Percentiles rank a stretch among this genome's conserved stretches.
phyloP scores from a whole-genome alignment of 2,888 invertebrate genomes.

The Polylopha cassiicola region DNA sequence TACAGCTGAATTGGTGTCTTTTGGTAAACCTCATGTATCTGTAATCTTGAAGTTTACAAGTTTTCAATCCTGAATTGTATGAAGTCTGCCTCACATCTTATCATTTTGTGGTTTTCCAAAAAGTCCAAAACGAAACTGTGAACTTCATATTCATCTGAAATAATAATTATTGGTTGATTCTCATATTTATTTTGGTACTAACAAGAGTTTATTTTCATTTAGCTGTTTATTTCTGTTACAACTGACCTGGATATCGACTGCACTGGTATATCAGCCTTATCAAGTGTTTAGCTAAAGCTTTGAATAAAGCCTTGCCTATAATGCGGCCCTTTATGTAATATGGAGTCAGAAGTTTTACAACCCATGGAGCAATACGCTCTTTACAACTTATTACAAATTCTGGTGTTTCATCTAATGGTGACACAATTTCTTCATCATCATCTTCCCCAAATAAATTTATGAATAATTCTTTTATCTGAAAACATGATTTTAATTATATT shows the following conservation, averaged over 20 bases:
- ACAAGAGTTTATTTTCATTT: too few species aligned
- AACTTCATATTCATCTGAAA: conserved; percentile 76
- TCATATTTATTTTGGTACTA: too few species aligned
- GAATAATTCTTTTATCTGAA: conserved; percentile 63
- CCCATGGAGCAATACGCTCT: conserved; percentile 78
- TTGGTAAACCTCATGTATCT: neutral
- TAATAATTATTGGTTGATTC: neutral
- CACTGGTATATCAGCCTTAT: conserved; percentile 76
- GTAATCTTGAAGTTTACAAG: conserved; percentile 30
- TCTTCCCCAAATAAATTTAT: conserved; percentile 69
- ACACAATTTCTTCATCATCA: conserved; percentile 71
- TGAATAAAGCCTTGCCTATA: conserved; percentile 77
- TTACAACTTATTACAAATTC: conserved; percentile 74
- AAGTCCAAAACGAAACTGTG: conserved; percentile 70
- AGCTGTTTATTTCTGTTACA: too few species aligned
- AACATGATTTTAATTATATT: neutral
- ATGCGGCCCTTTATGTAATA: conserved; percentile 79
- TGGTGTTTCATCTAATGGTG: conserved; percentile 70
- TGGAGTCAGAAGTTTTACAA: conserved; percentile 79
- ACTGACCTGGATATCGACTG: conserved; percentile 75
- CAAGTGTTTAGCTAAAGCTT: conserved; percentile 77
- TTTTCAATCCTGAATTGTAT: conserved; percentile 60
- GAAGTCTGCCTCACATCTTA: conserved; percentile 73
- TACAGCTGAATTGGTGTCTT: conserved; percentile 1
- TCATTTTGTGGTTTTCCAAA: conserved; percentile 67